A percentile compares a stretch with the other conserved stretches of the same genome.
Evolutionary conservation across 2,113 vertebrate genomes (phyloP).

Genomic region (Periophthalmus modestus): DNA sequence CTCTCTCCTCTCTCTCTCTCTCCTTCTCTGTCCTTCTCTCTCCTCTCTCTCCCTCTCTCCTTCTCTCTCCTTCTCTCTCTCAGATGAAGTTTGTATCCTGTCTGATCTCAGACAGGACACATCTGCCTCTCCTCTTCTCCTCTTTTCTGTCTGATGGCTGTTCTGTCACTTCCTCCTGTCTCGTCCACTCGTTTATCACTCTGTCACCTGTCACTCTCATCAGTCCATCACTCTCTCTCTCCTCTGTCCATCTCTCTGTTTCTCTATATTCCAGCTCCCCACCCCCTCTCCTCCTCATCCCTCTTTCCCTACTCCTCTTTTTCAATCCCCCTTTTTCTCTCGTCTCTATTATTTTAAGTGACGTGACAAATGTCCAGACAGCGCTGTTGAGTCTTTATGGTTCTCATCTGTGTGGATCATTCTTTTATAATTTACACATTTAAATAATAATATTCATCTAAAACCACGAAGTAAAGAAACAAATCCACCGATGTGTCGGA

Average conservation of each 20-base stretch:
- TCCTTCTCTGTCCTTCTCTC: too few relatives aligned
- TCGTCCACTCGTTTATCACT: not conserved
- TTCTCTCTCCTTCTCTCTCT: conserved; percentile 48
- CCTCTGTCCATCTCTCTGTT: not conserved
- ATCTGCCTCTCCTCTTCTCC: conserved; percentile 32
- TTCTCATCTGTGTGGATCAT: too few relatives aligned
- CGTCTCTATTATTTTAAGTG: too few relatives aligned
- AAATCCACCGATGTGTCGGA: too few relatives aligned
- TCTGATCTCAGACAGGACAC: conserved; percentile 28
- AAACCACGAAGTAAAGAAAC: too few relatives aligned
- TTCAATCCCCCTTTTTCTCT: not conserved
- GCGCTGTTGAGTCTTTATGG: too few relatives aligned
- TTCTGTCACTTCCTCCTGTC: conserved; percentile 16
- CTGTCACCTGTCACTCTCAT: conserved; percentile 2
- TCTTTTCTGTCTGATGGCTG: conserved; percentile 22
- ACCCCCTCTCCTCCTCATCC: not conserved
- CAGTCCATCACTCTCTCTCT: not conserved
- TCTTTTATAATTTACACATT: too few relatives aligned
- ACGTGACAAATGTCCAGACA: too few relatives aligned
- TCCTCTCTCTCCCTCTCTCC: not conserved
- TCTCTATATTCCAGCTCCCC: not conserved
- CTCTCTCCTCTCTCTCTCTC: too few relatives aligned
- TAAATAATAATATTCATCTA: too few relatives aligned
- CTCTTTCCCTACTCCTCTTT: not conserved
- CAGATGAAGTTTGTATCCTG: conserved; percentile 20